phyloP scores from a whole-genome alignment of 2,113 vertebrate species.

The Macroglossus sobrinus region DNA sequence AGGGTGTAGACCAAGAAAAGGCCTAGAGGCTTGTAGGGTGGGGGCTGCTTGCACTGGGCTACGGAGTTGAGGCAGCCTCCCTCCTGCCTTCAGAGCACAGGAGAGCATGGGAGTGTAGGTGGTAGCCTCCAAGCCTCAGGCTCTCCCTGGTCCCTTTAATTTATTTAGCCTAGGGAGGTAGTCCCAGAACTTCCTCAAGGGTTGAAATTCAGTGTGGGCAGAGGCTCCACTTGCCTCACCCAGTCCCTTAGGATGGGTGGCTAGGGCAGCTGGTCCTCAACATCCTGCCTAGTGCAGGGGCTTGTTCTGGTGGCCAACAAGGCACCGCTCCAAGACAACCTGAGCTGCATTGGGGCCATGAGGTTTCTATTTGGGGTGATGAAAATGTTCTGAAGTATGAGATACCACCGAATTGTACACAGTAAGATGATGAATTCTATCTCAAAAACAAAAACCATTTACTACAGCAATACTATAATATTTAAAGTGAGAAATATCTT shows the following conservation, averaged over 20 bases:
- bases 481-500: neutral
- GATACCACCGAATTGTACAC: neutral
- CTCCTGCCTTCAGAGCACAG: neutral
- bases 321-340: fast-evolving
- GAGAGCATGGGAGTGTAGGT: neutral
- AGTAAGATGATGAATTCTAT: neutral
- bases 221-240: neutral
- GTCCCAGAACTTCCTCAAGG: neutral
- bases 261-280: neutral
- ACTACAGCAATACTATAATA: neutral
- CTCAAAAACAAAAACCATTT: neutral
- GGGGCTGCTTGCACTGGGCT: fast-evolving
- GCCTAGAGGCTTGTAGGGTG: neutral
- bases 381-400: neutral
- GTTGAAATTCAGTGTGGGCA: neutral
- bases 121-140: neutral
- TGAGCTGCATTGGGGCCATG: neutral
- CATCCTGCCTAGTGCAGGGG: neutral
- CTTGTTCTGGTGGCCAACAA: neutral
- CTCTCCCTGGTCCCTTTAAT: neutral
- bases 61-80: neutral
- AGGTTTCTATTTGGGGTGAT: neutral
- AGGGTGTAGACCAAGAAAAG: neutral
- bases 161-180: neutral
- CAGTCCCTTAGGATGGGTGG: neutral